Evolutionary conservation across 2,113 vertebrate genomes (phyloP), one percentile per base, ranked within the genome.

Genomic region (Agapornis roseicollis): DNA sequence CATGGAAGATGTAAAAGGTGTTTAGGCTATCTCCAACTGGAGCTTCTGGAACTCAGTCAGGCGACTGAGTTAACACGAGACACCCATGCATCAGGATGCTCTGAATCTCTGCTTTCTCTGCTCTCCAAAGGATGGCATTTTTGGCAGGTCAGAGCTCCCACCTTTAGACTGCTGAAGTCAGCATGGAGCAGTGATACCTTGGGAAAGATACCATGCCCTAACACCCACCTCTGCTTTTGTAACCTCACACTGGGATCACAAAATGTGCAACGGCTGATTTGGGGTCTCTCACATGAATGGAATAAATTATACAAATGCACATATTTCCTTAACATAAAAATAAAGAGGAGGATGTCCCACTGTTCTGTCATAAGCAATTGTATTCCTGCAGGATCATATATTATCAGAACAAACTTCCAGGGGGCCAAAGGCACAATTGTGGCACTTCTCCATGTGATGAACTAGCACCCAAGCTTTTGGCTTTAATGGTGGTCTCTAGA

Each of bases 401-500:
- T 44, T 24, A 55, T 20, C 60, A 68, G 68, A 79, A 88, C 18
- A 50, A 42, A 42, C 8, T 76, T 91, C 82, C 50, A 41, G 0
- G 2, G 24, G 64, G 55, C n/a, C 64, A 86, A 78, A 71, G 60
- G 61, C 90, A 92, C 49, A 60, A 25, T 18, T 77, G 49, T 74
- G 76, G 65, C 70, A 42, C 41, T 29, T 42, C 1, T 16, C 66
- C 77, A 41, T 2, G 10, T 33, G 85, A 80, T 42, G 33, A 90
- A 80, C 41, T 23, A 56, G 65, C 35, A 85, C 52, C 64, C 13
- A 63, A 46, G 74, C 64, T 80, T 88, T 23, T 56, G 56, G 80
- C 33, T 86, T 80, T 84, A 61, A 25, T 11, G 15, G 47, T 39
- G 39, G 29, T 86, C 78, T 70, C 82, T 80, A 87, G 88, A 94